Conservation (phyloP, 2,888 invertebrate genomes). For the Dioctria rufipes region DNA sequence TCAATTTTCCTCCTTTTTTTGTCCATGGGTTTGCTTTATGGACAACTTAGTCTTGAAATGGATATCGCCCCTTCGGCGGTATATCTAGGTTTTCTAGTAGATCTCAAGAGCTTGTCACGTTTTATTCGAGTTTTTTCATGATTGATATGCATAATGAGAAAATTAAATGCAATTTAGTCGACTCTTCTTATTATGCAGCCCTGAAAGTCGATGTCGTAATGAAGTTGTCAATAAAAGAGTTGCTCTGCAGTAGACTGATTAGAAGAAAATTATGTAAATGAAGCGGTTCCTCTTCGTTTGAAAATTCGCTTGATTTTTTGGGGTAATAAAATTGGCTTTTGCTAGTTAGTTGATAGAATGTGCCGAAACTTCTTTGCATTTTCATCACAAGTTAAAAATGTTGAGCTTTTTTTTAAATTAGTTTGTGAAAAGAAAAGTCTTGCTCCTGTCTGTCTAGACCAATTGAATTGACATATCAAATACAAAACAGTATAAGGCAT, state of each 20-base stretch:
- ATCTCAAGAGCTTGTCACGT: conserved; percentile 22
- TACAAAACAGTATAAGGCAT: no score
- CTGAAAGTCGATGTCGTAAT: conserved; percentile 18
- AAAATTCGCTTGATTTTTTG: no score
- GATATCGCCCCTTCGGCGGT: neutral
- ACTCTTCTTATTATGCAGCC: conserved; percentile 16
- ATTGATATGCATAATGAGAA: conserved; percentile 34
- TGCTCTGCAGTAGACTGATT: neutral
- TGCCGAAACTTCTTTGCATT: no score
- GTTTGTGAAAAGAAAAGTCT: no score
- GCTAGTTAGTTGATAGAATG: no score
- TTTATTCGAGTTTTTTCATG: conserved; percentile 21
- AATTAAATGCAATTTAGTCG: conserved; percentile 50
- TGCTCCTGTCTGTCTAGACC: no score
- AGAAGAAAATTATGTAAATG: conserved; percentile 29
- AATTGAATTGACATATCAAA: no score
- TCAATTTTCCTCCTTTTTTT: neutral
- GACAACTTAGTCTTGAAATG: neutral
- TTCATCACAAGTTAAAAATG: no score
- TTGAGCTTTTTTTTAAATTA: no score
- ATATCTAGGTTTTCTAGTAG: neutral
- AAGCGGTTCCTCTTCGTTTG: no score
- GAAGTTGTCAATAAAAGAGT: conserved; percentile 36
- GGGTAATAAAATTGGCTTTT: no score
- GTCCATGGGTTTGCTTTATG: neutral